Base-by-base conservation (phyloP, 2,113 vertebrate species). In the Pachycephala philippinensis region DNA sequence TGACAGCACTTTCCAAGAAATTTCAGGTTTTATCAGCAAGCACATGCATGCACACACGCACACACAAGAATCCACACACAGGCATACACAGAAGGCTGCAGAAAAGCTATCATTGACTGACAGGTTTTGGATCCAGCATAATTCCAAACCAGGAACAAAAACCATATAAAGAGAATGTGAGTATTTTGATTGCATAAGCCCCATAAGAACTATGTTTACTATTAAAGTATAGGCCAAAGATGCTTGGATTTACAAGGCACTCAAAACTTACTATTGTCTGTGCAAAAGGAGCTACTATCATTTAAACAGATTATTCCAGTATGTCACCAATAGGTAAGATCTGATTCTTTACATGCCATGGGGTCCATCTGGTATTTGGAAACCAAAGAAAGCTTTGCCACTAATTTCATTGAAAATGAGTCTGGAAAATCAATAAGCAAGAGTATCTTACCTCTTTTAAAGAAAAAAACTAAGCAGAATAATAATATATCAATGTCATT, bases 11-110 rank as follows among this genome's bases (percentile, higher is more conserved):
- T 68, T 39, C 16, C 56, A 61, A 57, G 42, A 70, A 60, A 57
- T 66, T 60, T 86, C 30, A 53, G 65, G 40, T 66, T 79, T 16
- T 21, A 28, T 44, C 47, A 75, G 27, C 47, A 70, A n/a, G 21
- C 35, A 54, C 1, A 1, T 0, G 26, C 28, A 28, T 2, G 1
- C 7, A 12, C 18, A 33, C 14, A 6, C n/a, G n/a, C 33, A 74
- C 16, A 28, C 22, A 42, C 6, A 59, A 6, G 61, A 16, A 83
- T 42, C 17, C 57, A 68, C 40, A 35, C 6, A 23, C 8, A 40
- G 8, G 20, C 19, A 68, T 1, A 18, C 47, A 57, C 14, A 5
- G n/a, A 57, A 79, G 47, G 33, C 60, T 82, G 23, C 3, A 2
- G 26, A 42, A 82, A 50, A 94, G 23, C 10, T 35, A 3, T 52